Conservation (phyloP, 2,888 invertebrate genomes). For the Acleris cristana region DNA sequence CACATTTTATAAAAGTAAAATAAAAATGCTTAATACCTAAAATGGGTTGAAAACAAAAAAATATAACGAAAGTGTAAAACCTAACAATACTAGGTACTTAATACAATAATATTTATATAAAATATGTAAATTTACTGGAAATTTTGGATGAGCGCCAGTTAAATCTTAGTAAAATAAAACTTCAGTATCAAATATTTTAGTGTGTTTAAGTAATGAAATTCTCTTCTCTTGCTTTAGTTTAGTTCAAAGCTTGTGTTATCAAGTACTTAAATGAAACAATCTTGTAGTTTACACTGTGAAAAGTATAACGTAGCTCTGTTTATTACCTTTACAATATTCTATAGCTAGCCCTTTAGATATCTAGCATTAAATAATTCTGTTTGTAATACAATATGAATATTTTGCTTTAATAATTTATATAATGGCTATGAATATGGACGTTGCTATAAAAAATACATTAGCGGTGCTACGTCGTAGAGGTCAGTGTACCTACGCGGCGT, state of each 20-base stretch:
- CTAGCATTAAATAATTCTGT: too few relatives aligned
- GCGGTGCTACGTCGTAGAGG: conserved; percentile 23
- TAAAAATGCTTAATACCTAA: too few relatives aligned
- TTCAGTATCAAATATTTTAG: not conserved
- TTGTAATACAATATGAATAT: not conserved
- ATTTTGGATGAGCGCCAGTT: too few relatives aligned
- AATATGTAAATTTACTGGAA: too few relatives aligned
- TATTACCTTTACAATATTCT: not conserved
- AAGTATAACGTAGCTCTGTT: conserved; percentile 6
- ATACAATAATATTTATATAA: too few relatives aligned
- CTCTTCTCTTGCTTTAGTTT: not conserved
- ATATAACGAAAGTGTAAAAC: too few relatives aligned
- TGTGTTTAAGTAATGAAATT: not conserved
- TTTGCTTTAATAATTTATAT: too few relatives aligned
- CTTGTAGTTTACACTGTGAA: conserved; percentile 9
- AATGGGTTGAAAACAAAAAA: too few relatives aligned
- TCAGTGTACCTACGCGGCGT: not conserved
- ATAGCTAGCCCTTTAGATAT: not conserved
- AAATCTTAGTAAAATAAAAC: not conserved
- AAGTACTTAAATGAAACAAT: conserved; percentile 11
- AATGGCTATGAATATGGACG: not conserved
- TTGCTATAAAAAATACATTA: not conserved
- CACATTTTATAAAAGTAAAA: too few relatives aligned
- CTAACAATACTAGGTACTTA: too few relatives aligned
- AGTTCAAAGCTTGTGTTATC: conserved; percentile 16